Conservation (phyloP, 2,113 vertebrate genomes). For the Ammodramus savannarum region DNA sequence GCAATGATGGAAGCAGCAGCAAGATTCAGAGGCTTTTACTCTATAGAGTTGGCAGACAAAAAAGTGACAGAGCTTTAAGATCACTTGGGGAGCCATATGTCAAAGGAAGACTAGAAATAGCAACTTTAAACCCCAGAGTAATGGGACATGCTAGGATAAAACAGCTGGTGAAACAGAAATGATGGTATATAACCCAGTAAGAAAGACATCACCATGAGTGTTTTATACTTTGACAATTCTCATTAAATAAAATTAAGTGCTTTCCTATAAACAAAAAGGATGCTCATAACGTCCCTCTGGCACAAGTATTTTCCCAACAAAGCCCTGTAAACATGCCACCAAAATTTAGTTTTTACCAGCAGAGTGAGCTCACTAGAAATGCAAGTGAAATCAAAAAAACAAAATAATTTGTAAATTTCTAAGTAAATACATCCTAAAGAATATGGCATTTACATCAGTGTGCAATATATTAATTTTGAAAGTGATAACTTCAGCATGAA, state of each 20-base stretch:
- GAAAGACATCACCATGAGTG: conserved; percentile 60
- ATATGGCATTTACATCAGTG: conserved; percentile 56
- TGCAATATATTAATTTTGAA: conserved; percentile 51
- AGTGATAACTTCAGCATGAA: conserved; percentile 11
- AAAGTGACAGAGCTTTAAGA: not conserved
- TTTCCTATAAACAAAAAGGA: conserved; percentile 67
- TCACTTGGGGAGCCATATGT: conserved; percentile 19
- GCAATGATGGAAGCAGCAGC: conserved; percentile 7
- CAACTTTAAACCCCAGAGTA: conserved; percentile 43
- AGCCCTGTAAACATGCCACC: conserved; percentile 39
- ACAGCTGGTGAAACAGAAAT: conserved; percentile 20
- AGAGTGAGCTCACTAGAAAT: conserved; percentile 42
- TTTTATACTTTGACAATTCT: conserved; percentile 56
- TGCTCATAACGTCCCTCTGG: conserved; percentile 50
- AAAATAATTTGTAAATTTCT: conserved; percentile 16
- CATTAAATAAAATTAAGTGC: conserved; percentile 73
- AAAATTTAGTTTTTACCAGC: conserved; percentile 16
- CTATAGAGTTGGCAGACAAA: not conserved
- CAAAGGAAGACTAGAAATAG: conserved; percentile 61
- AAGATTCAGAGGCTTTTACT: conserved; percentile 28
- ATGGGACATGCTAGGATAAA: conserved; percentile 1
- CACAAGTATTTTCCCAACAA: conserved; percentile 52
- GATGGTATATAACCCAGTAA: conserved; percentile 63
- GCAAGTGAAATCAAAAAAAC: conserved; percentile 13
- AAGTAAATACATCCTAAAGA: conserved; percentile 58